These are phyloP conservation scores for Sanderia malayensis DNA, from an alignment of 30 jellyfish, hydroid and myxozoan genomes.

Conservation along the genomic window DNA sequence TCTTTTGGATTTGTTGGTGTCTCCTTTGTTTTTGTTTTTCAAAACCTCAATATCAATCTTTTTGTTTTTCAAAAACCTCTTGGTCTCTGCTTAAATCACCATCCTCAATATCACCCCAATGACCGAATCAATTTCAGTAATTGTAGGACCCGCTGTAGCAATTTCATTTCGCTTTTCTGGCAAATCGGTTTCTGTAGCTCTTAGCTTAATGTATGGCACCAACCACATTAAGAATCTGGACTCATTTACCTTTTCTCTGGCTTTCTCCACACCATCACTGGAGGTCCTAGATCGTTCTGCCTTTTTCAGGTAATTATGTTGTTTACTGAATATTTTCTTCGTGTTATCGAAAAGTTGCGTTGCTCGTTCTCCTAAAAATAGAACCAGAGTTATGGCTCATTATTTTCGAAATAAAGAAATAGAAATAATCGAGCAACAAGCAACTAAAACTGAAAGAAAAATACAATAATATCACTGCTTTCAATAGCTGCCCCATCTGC, in stretches of 20 bases:
- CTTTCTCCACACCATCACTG: not conserved
- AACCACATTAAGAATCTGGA: slow-evolving; percentile 36
- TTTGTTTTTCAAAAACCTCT: not conserved
- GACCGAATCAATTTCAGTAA: slow-evolving; percentile 1
- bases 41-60: no score
- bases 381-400: not conserved
- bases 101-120: not conserved
- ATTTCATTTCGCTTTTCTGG: not conserved
- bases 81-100: not conserved
- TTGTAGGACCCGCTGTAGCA: not conserved
- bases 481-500: slow-evolving; percentile 28
- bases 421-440: no score
- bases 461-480: not conserved
- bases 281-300: slow-evolving; percentile 33
- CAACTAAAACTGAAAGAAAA: not conserved
- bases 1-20: not conserved
- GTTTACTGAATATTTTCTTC: slow-evolving; percentile 40
- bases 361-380: slow-evolving; percentile 36
- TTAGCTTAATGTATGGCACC: slow-evolving; percentile 20
- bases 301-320: slow-evolving; percentile 10
- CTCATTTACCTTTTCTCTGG: slow-evolving; percentile 19
- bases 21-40: not conserved
- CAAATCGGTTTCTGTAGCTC: slow-evolving; percentile 10
- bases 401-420: not conserved
- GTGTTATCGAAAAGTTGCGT: slow-evolving; percentile 37